phyloP scores from a whole-genome alignment of 2,113 vertebrate species.

The Parotia lawesii region DNA sequence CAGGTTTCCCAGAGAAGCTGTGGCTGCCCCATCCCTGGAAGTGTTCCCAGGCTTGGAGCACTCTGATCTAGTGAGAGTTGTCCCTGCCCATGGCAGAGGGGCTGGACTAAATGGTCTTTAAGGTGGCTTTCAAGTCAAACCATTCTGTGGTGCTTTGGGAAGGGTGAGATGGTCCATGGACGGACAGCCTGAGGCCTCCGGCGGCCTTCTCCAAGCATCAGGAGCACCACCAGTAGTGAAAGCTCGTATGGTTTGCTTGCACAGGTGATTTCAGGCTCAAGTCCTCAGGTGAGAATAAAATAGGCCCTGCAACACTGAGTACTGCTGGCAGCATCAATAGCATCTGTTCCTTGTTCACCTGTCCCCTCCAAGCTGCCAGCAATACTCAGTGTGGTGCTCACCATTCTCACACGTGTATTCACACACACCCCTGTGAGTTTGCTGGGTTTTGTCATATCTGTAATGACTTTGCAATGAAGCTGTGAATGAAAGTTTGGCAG shows the following conservation, averaged over 20 bases:
- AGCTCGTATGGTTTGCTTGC: background rate
- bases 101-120: background rate
- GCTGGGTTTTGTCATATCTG: background rate
- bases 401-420: background rate
- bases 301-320: rapidly evolving
- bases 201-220: rapidly evolving
- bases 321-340: background rate
- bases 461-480: background rate
- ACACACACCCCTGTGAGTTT: background rate
- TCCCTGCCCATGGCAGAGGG: background rate
- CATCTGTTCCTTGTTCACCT: background rate
- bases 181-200: background rate
- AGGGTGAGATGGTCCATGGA: no score
- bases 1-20: background rate
- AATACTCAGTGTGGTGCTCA: background rate
- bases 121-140: background rate
- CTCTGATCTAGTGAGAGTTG: rapidly evolving
- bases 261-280: background rate
- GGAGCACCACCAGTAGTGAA: background rate
- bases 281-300: background rate
- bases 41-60: background rate
- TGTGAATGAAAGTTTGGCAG: slow-evolving; percentile 34
- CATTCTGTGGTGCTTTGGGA: background rate
- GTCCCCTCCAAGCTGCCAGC: background rate
- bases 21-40: background rate